Evolutionary conservation across 2,888 invertebrate genomes (phyloP), one percentile per base, ranked within the genome.

Genomic region (Galerucella pusilla): DNA sequence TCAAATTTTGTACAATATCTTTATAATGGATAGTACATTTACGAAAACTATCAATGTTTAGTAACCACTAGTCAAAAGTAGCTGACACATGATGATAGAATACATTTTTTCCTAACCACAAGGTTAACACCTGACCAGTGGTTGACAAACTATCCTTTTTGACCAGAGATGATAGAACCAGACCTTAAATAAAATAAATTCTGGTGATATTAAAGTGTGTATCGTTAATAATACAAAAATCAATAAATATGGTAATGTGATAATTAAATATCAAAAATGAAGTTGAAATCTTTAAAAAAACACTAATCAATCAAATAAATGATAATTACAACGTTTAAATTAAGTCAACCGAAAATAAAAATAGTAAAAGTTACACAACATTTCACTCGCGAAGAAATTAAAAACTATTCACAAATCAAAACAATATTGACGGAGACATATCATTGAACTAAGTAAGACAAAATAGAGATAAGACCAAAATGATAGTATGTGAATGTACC

Each of bases 251-350:
- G 64, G 64, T 45, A 64, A 35, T 7, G 45, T 64, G 45, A 45
- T 64, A 64, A 64, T 64, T 16, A 64, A 64, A 64, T 64, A 45
- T 64, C 45, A 42, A n/a, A 64, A 45, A 64, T 42, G 64, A 64
- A n/a, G 16, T 45, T n/a, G 64, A 64, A 64, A 64, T 64, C 14
- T n/a, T 64, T n/a, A 64, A 64, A 45, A 46, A 64, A 64, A 45
- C 64, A 45, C 12, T 45, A 64, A n/a, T 11, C 12, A 45, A 45
- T 45, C 5, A 6, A 35, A 45, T 64, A 57, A 57, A 57, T 11
- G 20, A 57, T 57, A 20, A 12, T 7, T 57, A n/a, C n/a, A 57
- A 57, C n/a, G n/a, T 20, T 20, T 16, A n/a, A 64, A 64, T 45
- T 64, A 42, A 64, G 42, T 12, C 45, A 64, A 42, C 45, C 57